Conservation (phyloP, 2,797 vertebrate species). For the Cuculus canorus region DNA sequence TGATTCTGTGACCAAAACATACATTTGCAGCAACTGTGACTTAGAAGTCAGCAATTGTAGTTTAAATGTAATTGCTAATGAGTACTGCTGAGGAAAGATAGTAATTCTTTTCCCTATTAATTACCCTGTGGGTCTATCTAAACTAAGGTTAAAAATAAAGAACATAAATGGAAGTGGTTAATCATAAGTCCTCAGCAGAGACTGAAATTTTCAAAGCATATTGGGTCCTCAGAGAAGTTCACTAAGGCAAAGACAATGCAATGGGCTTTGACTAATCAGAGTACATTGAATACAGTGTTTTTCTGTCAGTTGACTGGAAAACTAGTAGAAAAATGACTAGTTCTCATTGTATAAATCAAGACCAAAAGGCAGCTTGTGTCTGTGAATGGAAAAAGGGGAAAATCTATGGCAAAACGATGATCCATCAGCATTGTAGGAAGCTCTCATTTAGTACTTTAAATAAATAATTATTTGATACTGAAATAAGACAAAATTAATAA, state of each 20-base stretch:
- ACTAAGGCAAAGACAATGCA: neutral
- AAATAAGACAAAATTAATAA: neutral
- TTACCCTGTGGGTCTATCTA: neutral
- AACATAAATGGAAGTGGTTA: neutral
- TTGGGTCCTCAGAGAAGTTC: neutral
- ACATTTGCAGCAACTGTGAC: neutral
- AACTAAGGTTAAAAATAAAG: neutral
- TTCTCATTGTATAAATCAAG: neutral
- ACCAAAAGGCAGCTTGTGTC: neutral
- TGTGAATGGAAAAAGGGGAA: neutral
- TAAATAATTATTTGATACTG: neutral
- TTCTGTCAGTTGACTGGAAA: neutral
- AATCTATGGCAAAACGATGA: neutral
- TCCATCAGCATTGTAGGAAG: neutral
- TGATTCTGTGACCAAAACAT: neutral
- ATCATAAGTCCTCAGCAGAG: neutral
- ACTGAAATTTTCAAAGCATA: neutral
- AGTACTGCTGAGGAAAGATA: neutral
- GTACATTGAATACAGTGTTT: neutral
- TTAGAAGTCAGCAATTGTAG: neutral
- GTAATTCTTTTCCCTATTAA: neutral
- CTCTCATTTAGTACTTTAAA: neutral
- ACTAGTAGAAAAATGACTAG: neutral
- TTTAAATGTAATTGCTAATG: neutral
- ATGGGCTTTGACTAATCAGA: neutral